A percentile compares a stretch with the other conserved stretches of the same genome.
Conservation (phyloP, 2,797 vertebrate genomes). For the Acanthopagrus latus region DNA sequence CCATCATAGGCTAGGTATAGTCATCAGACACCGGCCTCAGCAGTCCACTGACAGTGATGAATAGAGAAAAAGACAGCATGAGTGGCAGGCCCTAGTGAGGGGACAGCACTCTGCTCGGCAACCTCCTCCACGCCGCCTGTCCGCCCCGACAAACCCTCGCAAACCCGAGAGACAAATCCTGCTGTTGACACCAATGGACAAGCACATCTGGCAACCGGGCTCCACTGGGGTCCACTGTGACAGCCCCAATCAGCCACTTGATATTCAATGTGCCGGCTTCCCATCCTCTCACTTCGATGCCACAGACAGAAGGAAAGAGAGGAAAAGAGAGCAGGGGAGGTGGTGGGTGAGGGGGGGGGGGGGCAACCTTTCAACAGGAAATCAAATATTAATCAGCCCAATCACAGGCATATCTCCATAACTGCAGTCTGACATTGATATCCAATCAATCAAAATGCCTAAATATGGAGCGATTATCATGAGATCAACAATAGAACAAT, state of each 20-base stretch:
- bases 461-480: slow-evolving; percentile 63
- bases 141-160: slow-evolving; percentile 64
- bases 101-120: slow-evolving; percentile 58
- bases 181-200: slow-evolving; percentile 70
- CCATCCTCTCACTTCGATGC: slow-evolving; percentile 45
- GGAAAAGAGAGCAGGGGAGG: not conserved
- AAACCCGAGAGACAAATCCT: slow-evolving; percentile 68
- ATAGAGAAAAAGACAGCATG: slow-evolving; percentile 78
- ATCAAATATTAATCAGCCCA: slow-evolving; percentile 80
- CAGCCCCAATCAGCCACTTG: slow-evolving; percentile 76
- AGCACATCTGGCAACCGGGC: slow-evolving; percentile 75
- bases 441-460: slow-evolving; percentile 67
- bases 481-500: slow-evolving; percentile 58
- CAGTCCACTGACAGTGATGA: slow-evolving; percentile 79
- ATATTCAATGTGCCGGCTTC: slow-evolving; percentile 73
- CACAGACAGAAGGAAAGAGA: slow-evolving; percentile 30
- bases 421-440: slow-evolving; percentile 72
- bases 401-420: slow-evolving; percentile 68
- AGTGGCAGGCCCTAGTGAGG: slow-evolving; percentile 78
- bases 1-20: slow-evolving; percentile 61
- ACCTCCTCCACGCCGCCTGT: slow-evolving; percentile 71
- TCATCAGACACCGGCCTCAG: slow-evolving; percentile 71
- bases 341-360: not conserved
- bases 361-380: slow-evolving; percentile 63
- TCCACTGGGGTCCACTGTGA: slow-evolving; percentile 70